phyloP scores from a whole-genome alignment of 2,113 vertebrate genomes.

The Calypte anna region DNA sequence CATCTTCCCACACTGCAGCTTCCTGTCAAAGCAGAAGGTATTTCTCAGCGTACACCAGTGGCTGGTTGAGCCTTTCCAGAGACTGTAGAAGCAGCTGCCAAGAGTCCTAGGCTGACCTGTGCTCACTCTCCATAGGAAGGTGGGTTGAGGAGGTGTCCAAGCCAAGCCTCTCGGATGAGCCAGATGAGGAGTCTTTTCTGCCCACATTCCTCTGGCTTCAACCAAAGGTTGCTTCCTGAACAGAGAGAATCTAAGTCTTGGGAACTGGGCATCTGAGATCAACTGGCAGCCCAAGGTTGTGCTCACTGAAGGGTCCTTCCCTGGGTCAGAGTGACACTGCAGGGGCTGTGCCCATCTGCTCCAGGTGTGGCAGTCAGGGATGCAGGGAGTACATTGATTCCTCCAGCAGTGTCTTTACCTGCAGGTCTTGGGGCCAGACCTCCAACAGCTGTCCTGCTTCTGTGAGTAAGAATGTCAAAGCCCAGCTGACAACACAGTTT shows the following conservation, averaged over 20 bases:
- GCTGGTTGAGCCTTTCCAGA: neutral
- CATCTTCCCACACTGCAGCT: constrained; percentile 43
- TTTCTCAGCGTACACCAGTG: neutral
- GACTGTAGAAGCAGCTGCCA: neutral
- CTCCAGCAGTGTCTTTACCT: neutral
- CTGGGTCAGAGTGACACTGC: neutral
- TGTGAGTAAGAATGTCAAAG: neutral
- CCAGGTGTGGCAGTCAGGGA: rapidly evolving
- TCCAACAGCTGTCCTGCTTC: neutral
- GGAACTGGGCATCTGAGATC: neutral
- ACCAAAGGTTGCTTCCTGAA: neutral
- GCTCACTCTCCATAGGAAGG: rapidly evolving
- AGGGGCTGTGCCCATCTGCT: rapidly evolving
- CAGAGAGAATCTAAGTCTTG: neutral
- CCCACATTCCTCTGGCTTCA: neutral
- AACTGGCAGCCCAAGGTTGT: neutral
- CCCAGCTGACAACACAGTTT: neutral
- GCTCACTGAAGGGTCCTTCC: neutral
- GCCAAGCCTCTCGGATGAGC: neutral
- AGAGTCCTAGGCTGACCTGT: neutral
- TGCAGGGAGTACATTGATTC: rapidly evolving
- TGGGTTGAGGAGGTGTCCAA: neutral
- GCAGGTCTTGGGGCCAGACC: neutral
- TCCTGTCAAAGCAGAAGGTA: constrained; percentile 39
- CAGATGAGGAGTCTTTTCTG: neutral